Percentiles rank a stretch among this genome's conserved stretches.
phyloP scores from a whole-genome alignment of 2,113 vertebrate species.

The Limanda limanda region DNA sequence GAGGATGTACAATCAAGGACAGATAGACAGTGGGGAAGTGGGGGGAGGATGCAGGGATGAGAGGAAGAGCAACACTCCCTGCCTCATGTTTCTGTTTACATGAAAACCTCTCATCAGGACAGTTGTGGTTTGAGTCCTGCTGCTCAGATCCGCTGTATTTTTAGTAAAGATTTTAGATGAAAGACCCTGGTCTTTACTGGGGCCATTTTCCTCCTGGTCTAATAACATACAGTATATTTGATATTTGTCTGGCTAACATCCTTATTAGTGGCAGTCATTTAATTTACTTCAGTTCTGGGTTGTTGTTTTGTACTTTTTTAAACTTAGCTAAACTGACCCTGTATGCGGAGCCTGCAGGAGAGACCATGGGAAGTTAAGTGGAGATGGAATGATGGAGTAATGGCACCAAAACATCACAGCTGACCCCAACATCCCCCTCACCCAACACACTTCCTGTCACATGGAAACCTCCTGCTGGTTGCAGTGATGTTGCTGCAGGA shows the following conservation, averaged over 20 bases:
- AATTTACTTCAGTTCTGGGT: neutral
- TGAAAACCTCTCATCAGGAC: constrained; percentile 57
- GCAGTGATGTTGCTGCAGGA: neutral
- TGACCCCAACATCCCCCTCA: constrained; percentile 49
- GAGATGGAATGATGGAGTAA: constrained; percentile 21
- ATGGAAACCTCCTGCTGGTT: neutral
- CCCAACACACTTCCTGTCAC: constrained; percentile 44
- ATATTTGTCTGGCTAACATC: neutral
- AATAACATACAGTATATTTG: neutral
- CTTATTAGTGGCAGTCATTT: constrained; percentile 4
- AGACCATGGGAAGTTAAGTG: constrained; percentile 30
- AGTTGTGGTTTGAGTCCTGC: constrained; percentile 29
- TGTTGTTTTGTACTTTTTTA: neutral
- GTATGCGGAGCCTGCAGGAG: neutral
- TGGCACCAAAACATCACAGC: constrained; percentile 15
- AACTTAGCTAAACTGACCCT: neutral
- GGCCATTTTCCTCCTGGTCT: neutral
- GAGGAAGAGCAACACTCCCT: constrained; percentile 47
- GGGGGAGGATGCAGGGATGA: constrained; percentile 38
- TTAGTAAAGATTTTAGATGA: constrained; percentile 18
- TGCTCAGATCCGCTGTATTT: constrained; percentile 9
- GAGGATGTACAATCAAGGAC: constrained; percentile 47
- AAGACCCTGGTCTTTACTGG: neutral
- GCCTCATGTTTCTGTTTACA: constrained; percentile 53
- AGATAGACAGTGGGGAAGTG: constrained; percentile 47